Evolutionary conservation across 2,113 vertebrate species (phyloP).

Genomic region (human): DNA sequence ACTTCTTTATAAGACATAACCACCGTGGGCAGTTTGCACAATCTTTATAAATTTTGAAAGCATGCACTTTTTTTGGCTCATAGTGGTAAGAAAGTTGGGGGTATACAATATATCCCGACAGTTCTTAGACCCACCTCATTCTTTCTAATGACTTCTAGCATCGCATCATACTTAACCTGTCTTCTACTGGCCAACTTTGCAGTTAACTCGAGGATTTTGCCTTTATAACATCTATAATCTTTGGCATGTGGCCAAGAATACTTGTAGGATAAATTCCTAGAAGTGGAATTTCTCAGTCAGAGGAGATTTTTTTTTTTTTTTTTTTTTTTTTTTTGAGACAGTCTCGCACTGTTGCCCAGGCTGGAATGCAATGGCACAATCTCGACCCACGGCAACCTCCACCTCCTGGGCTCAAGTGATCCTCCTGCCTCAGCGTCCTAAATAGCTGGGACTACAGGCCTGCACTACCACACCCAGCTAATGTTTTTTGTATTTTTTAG

Average conservation of each 20-base stretch:
- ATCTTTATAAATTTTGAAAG: not conserved
- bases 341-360: too few relatives aligned
- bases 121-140: not conserved
- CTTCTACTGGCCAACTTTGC: not conserved
- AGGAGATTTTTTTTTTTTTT: not conserved
- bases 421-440: too few relatives aligned
- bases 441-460: too few relatives aligned
- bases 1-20: not conserved
- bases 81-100: not conserved
- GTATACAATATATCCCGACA: too few relatives aligned
- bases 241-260: not conserved
- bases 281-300: not conserved
- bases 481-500: too few relatives aligned
- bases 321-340: too few relatives aligned
- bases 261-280: not conserved
- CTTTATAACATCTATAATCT: not conserved
- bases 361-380: too few relatives aligned
- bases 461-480: too few relatives aligned
- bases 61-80: not conserved
- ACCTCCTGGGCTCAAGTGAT: too few relatives aligned
- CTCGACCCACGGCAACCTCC: too few relatives aligned
- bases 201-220: not conserved
- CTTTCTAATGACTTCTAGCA: not conserved
- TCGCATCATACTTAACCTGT: not conserved
- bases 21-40: not conserved